phyloP scores from a whole-genome alignment of 2,113 vertebrate species.

The Petrocephalus microphthalmus region DNA sequence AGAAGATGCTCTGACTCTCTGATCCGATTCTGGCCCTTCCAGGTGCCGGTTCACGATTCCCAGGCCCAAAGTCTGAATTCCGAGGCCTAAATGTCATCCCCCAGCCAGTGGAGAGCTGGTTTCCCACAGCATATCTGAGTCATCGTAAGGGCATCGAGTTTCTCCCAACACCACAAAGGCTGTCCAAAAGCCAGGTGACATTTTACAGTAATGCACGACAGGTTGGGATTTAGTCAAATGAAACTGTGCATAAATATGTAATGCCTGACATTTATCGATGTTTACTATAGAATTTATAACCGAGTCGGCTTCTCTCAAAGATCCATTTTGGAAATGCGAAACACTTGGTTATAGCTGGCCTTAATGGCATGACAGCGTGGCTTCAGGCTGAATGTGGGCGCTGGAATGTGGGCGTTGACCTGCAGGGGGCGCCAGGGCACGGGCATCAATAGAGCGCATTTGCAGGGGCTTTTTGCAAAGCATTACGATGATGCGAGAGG shows the following conservation, averaged over 20 bases:
- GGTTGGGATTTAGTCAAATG: slow-evolving; percentile 49
- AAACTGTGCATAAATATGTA: slow-evolving; percentile 60
- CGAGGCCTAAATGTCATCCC: background rate
- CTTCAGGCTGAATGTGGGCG: background rate
- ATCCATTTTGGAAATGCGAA: background rate
- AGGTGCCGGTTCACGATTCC: background rate
- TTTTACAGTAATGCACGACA: slow-evolving; percentile 54
- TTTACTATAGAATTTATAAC: slow-evolving; percentile 40
- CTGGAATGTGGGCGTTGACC: background rate
- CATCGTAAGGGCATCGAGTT: background rate
- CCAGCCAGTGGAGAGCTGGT: background rate
- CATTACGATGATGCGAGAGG: background rate
- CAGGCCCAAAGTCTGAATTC: background rate
- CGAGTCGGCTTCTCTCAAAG: slow-evolving; percentile 1
- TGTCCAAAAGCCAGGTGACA: slow-evolving; percentile 60
- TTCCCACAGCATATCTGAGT: background rate
- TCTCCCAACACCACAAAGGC: slow-evolving; percentile 28
- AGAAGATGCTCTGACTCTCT: background rate
- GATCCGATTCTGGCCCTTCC: background rate
- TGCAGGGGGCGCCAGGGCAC: background rate
- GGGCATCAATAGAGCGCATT: background rate
- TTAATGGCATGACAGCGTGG: background rate
- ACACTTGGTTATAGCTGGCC: background rate
- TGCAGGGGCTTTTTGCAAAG: background rate
- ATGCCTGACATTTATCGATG: slow-evolving; percentile 58